Evolutionary conservation across 2,113 vertebrate genomes (phyloP).

Genomic region (Mastomys coucha): DNA sequence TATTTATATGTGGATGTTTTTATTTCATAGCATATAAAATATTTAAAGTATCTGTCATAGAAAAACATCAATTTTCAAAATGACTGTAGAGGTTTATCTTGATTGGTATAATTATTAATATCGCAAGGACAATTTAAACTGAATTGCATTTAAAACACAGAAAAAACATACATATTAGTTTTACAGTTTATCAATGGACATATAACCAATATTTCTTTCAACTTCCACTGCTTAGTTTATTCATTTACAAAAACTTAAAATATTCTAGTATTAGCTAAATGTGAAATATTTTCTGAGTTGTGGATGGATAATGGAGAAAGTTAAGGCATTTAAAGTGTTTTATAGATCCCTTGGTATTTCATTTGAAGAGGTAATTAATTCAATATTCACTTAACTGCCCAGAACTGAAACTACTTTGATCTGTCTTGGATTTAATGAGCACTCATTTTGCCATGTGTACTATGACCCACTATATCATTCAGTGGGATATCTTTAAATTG

Average conservation of each 20-base stretch:
- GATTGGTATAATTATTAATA: background rate
- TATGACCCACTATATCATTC: conserved; percentile 44
- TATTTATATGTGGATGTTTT: background rate
- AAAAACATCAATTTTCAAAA: background rate
- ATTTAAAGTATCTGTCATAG: background rate
- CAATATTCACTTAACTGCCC: conserved; percentile 72
- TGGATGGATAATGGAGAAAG: conserved; percentile 54
- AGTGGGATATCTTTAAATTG: conserved; percentile 66
- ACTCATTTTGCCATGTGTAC: conserved; percentile 55
- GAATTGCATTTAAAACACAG: background rate
- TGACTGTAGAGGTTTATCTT: background rate
- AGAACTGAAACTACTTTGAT: conserved; percentile 76
- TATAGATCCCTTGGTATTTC: conserved; percentile 72
- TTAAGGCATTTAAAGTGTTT: conserved; percentile 57
- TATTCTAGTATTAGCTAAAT: background rate
- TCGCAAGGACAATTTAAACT: background rate
- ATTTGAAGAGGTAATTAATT: conserved; percentile 77
- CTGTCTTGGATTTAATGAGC: conserved; percentile 68
- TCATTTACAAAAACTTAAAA: conserved; percentile 49
- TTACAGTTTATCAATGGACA: conserved; percentile 9
- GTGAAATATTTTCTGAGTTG: conserved; percentile 59
- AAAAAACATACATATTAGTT: background rate
- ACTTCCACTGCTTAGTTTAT: background rate
- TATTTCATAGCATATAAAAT: background rate
- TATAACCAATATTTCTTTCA: conserved; percentile 37